Percentiles rank a stretch among this genome's conserved stretches.
phyloP scores from a whole-genome alignment of 1,140 invertebrate species.

The Andrena cerasifolii region DNA sequence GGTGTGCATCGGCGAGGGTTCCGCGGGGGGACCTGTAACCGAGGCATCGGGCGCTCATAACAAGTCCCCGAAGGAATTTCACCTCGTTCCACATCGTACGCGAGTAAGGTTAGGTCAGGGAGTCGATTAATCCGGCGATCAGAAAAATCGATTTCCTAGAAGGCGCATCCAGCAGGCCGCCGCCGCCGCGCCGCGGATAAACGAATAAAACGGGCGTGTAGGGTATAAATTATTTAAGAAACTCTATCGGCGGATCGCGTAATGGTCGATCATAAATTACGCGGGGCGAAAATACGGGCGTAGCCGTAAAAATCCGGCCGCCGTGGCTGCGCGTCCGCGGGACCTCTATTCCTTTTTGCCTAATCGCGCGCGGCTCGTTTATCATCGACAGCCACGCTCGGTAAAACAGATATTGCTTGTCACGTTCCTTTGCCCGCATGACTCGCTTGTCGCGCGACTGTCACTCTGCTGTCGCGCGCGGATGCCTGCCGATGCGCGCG shows the following conservation, averaged over 20 bases:
- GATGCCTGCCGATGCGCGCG: background rate
- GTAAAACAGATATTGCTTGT: conserved; percentile 56
- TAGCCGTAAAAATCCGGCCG: conserved; percentile 46
- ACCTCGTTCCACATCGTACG: conserved; percentile 42
- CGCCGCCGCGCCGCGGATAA: background rate
- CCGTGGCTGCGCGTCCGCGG: conserved; percentile 2
- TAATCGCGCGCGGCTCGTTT: conserved; percentile 53
- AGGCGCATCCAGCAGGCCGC: background rate
- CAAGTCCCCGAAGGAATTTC: conserved; percentile 47
- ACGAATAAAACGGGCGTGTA: conserved; percentile 52
- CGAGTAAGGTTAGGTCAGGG: conserved; percentile 46
- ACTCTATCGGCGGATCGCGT: conserved; percentile 64
- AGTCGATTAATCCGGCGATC: conserved; percentile 55
- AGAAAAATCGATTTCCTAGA: conserved; percentile 57
- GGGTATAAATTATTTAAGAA: conserved; percentile 70
- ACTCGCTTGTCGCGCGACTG: conserved; percentile 33
- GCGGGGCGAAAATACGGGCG: conserved; percentile 60
- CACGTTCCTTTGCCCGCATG: conserved; percentile 26
- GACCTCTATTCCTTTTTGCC: conserved; percentile 58
- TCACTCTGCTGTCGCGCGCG: background rate
- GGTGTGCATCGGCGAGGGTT: background rate
- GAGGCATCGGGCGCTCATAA: background rate
- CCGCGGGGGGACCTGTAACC: too few species aligned
- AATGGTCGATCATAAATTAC: conserved; percentile 66
- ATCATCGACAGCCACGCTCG: conserved; percentile 42